Evolutionary conservation across 2,113 vertebrate species (phyloP), one percentile per base, ranked within the genome.

Genomic region (Microcebus ravelobensis): DNA sequence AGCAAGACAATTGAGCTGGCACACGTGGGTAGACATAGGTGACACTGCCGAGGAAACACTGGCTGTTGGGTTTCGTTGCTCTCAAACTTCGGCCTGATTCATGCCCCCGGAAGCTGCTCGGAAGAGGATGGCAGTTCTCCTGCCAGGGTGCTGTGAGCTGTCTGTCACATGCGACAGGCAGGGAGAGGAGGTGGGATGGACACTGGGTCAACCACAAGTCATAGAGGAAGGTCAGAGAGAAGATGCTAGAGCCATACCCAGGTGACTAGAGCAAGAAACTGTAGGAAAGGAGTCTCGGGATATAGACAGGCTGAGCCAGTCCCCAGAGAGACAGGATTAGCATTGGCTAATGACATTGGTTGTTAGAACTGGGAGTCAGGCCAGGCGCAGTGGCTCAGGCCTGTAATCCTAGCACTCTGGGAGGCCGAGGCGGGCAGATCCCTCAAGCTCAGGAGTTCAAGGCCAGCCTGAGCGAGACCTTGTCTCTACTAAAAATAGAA

Each of bases 1-100:
- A 25, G 18, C 48, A 50, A 52, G 45, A 17, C 9, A 10, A 48
- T 13, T 0, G 20, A 27, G 21, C 59, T 0, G 0, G 39, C 2
- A 0, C 6, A 45, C 10, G 5, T 1, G 23, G 17, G 63, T 8
- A 80, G 63, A 39, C 13, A 13, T 10, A 48, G 67, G n/a, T 1
- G 42, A 82, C n/a, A 31, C 34, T 25, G 20, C n/a, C 1, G 11
- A 90, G 48, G 57, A 82, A 8, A 36, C 13, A 31, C 17, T 45
- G 6, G 14, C 5, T 29, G 12, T n/a, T 36, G 11, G 20, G 15
- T 21, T 18, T 42, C n/a, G 57, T 45, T 9, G 10, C 11, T 48
- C 83, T 85, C 13, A 45, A 55, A 34, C 42, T 45, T 61, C 31
- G 8, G 5, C 2, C 45, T 68, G 67, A 45, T 63, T 29, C 27